These are phyloP conservation scores for Eupithecia subumbrata DNA, from an alignment of 2,888 invertebrate species.

Conservation along the genomic window DNA sequence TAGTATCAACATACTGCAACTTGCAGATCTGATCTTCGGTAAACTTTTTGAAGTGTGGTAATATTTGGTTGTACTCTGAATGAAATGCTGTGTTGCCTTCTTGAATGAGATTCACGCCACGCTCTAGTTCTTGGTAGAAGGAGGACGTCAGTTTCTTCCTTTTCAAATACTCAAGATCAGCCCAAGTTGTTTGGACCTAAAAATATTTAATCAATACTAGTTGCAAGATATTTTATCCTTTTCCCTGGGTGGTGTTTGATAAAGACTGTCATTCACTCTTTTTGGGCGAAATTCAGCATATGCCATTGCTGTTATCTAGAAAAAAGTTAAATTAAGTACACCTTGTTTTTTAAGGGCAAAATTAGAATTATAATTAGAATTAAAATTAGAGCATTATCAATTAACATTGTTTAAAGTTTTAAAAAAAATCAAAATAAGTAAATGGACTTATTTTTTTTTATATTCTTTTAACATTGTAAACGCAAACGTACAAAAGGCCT, in stretches of 20 bases:
- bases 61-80: conserved; percentile 70
- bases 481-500: too few species aligned
- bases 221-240: background rate
- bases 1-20: conserved; percentile 68
- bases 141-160: conserved; percentile 65
- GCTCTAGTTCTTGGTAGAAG: conserved; percentile 62
- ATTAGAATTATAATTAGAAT: too few species aligned
- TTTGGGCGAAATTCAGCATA: too few species aligned
- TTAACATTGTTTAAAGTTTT: too few species aligned
- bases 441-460: too few species aligned
- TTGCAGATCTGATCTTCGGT: conserved; percentile 71
- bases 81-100: conserved; percentile 69
- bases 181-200: conserved; percentile 65
- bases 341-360: too few species aligned
- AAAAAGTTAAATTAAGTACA: too few species aligned
- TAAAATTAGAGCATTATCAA: too few species aligned
- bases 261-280: background rate
- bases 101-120: conserved; percentile 62
- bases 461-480: too few species aligned
- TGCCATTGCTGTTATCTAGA: too few species aligned
- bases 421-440: too few species aligned
- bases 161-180: conserved; percentile 71
- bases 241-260: background rate
- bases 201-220: conserved; percentile 3
- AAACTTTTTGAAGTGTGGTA: conserved; percentile 63